These are phyloP conservation scores for Cardiocondyla obscurior DNA, from an alignment of 1,140 invertebrate species.

Conservation along the genomic window DNA sequence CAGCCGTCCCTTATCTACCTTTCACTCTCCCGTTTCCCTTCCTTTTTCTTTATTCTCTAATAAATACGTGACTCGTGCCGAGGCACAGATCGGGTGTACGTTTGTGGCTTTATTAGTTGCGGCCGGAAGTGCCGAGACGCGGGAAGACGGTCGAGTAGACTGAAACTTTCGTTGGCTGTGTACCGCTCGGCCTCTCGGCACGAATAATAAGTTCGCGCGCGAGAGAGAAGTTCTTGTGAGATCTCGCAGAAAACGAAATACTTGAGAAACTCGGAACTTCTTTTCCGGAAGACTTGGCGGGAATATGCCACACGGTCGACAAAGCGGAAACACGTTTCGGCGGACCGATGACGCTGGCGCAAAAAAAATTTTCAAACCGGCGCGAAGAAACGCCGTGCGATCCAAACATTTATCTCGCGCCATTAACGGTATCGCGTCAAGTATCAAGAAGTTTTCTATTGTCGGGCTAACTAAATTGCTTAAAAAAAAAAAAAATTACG, in stretches of 20 bases:
- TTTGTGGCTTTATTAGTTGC: conserved; percentile 17
- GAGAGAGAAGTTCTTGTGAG: conserved; percentile 22
- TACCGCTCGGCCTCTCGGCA: background rate
- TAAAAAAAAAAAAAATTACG: background rate
- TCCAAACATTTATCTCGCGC: background rate
- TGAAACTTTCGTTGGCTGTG: background rate
- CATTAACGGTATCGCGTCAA: background rate
- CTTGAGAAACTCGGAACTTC: conserved; percentile 48
- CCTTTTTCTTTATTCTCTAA: conserved; percentile 2
- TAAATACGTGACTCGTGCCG: background rate
- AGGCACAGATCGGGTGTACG: conserved; percentile 24
- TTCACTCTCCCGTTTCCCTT: background rate
- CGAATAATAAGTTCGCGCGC: conserved; percentile 22
- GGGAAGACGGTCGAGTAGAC: background rate
- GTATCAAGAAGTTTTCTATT: background rate
- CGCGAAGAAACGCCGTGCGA: background rate
- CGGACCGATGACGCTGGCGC: background rate
- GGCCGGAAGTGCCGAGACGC: background rate
- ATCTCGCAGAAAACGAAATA: conserved; percentile 39
- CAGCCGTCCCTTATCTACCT: background rate
- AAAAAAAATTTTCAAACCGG: background rate
- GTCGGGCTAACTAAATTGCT: background rate
- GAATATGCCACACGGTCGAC: conserved; percentile 24
- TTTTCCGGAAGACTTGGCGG: background rate
- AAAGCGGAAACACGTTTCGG: conserved; percentile 4